Evolutionary conservation across 2,113 vertebrate species (phyloP).

Genomic region (Prietella phreatophila): DNA sequence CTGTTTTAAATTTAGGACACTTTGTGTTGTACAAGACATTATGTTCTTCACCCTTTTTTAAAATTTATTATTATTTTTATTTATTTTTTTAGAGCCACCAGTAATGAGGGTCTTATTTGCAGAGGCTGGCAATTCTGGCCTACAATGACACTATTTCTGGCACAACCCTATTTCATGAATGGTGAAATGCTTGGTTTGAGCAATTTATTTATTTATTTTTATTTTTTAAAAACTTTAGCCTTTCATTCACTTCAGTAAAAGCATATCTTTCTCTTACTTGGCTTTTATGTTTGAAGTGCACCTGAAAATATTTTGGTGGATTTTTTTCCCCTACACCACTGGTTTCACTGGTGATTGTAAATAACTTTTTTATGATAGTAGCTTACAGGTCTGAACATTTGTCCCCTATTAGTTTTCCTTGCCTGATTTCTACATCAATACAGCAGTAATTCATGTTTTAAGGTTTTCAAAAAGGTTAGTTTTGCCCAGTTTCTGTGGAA

Average conservation of each 20-base stretch:
- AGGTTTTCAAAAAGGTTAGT: neutral
- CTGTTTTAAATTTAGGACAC: neutral
- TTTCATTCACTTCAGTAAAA: neutral
- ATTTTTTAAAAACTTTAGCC: neutral
- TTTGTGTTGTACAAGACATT: neutral
- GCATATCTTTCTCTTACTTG: neutral
- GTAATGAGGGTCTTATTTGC: neutral
- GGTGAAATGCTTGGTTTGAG: neutral
- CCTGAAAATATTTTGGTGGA: neutral
- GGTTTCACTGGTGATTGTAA: neutral
- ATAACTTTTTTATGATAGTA: neutral
- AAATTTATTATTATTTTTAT: too few relatives aligned
- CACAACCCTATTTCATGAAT: neutral
- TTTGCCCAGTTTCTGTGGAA: neutral
- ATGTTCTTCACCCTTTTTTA: neutral
- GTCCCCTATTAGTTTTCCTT: neutral
- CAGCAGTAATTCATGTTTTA: neutral
- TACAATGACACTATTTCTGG: neutral
- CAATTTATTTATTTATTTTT: neutral
- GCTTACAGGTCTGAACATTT: neutral
- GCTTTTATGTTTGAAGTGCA: neutral
- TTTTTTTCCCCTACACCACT: neutral
- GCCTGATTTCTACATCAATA: neutral
- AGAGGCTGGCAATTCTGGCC: neutral
- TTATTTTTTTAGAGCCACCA: neutral